Percentiles rank a stretch among this genome's conserved stretches.
These are phyloP conservation scores for Urocynchramus pylzowi DNA, from an alignment of 2,113 vertebrate genomes.

Conservation along the genomic window DNA sequence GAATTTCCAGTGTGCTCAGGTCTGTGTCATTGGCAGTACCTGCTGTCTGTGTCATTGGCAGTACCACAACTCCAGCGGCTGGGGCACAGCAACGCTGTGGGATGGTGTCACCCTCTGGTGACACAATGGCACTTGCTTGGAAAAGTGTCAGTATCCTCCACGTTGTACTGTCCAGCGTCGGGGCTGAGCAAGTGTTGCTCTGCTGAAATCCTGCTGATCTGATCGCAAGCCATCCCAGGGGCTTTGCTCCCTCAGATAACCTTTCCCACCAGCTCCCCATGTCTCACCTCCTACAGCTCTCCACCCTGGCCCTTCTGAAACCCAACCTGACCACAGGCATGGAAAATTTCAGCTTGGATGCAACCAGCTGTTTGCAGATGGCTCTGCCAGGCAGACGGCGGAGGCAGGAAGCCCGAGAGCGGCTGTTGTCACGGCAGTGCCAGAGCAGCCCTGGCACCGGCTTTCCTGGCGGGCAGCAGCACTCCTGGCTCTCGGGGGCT, in stretches of 20 bases:
- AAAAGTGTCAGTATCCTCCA: neutral
- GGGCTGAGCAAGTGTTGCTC: neutral
- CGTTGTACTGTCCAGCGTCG: accelerated
- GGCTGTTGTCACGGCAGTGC: neutral
- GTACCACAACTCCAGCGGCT: neutral
- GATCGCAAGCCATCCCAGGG: neutral
- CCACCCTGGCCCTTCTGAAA: neutral
- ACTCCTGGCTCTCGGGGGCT: neutral
- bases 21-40: accelerated
- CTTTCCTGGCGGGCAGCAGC: neutral
- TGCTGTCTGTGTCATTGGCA: accelerated
- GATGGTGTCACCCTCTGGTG: neutral
- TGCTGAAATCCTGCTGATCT: neutral
- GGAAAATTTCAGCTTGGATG: neutral
- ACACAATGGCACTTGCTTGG: neutral
- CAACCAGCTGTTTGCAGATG: neutral
- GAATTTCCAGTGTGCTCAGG: too few relatives aligned
- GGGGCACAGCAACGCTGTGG: neutral
- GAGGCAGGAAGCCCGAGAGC: neutral
- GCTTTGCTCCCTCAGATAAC: neutral
- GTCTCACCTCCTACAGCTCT: accelerated
- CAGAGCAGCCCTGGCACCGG: accelerated
- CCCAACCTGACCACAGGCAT: neutral
- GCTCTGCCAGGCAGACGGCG: neutral
- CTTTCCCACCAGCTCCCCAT: neutral